Conservation (phyloP, 2,113 vertebrate genomes). For the Hirundichthys speculiger region DNA sequence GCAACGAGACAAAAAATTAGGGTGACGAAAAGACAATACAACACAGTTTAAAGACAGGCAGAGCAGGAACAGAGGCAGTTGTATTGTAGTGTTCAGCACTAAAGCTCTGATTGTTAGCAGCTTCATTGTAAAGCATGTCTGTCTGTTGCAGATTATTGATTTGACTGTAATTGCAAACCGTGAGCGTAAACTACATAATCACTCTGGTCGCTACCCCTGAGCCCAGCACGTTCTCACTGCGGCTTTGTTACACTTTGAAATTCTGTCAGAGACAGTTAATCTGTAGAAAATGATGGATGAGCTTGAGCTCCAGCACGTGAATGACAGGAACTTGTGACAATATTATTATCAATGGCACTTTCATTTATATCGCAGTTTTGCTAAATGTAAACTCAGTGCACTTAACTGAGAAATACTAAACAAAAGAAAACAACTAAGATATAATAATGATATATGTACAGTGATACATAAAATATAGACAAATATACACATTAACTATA, state of each 20-base stretch:
- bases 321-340: slow-evolving; percentile 9
- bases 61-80: slow-evolving; percentile 1
- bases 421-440: no score
- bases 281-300: slow-evolving; percentile 21
- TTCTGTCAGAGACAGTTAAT: slow-evolving; percentile 11
- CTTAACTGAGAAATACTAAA: no score
- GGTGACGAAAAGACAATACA: slow-evolving; percentile 6
- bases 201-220: slow-evolving; percentile 42
- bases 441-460: no score
- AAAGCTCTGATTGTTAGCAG: slow-evolving; percentile 42
- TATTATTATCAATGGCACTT: slow-evolving; percentile 1
- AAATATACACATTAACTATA: no score
- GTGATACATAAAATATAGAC: no score
- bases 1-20: background rate
- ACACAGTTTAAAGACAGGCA: slow-evolving; percentile 3
- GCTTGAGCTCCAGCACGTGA: background rate
- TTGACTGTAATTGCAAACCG: slow-evolving; percentile 61
- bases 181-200: slow-evolving; percentile 62
- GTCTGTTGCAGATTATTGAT: slow-evolving; percentile 59
- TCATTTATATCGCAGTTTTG: no score
- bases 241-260: slow-evolving; percentile 1
- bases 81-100: slow-evolving; percentile 44
- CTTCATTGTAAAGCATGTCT: slow-evolving; percentile 42
- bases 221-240: slow-evolving; percentile 34
- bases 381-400: no score